Conservation (phyloP, 1,140 invertebrate genomes). For the Helicoverpa armigera region DNA sequence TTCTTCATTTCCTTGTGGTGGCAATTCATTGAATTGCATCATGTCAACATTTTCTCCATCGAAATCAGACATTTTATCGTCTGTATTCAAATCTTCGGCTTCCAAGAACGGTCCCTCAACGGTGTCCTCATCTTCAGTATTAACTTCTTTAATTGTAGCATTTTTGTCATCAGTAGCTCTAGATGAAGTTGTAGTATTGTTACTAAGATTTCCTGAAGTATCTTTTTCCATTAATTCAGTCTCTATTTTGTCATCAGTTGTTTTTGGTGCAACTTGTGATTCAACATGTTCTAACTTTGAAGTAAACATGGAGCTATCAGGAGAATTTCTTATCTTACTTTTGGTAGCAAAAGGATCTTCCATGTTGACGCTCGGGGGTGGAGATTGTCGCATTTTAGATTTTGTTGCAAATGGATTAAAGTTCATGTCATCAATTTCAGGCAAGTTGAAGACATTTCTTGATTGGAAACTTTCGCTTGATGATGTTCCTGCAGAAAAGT, state of each 20-base stretch:
- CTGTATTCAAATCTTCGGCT: constrained; percentile 61
- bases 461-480: constrained; percentile 56
- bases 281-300: constrained; percentile 4
- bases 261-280: background rate
- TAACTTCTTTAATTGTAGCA: constrained; percentile 65
- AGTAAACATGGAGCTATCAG: constrained; percentile 33
- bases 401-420: constrained; percentile 75
- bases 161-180: constrained; percentile 66
- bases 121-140: constrained; percentile 83
- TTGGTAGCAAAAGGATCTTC: constrained; percentile 56
- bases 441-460: constrained; percentile 73
- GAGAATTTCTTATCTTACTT: constrained; percentile 50
- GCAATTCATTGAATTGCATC: constrained; percentile 68
- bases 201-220: constrained; percentile 55
- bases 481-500: constrained; percentile 60
- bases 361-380: constrained; percentile 46
- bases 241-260: constrained; percentile 51
- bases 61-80: constrained; percentile 58
- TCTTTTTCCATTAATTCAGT: constrained; percentile 59
- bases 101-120: constrained; percentile 83
- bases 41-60: constrained; percentile 63
- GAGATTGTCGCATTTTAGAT: constrained; percentile 65
- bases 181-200: constrained; percentile 62
- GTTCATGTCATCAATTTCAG: constrained; percentile 72
- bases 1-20: constrained; percentile 61